These are phyloP conservation scores for Enchytraeus crypticus DNA, from an alignment of 2,888 invertebrate species.

Conservation along the genomic window DNA sequence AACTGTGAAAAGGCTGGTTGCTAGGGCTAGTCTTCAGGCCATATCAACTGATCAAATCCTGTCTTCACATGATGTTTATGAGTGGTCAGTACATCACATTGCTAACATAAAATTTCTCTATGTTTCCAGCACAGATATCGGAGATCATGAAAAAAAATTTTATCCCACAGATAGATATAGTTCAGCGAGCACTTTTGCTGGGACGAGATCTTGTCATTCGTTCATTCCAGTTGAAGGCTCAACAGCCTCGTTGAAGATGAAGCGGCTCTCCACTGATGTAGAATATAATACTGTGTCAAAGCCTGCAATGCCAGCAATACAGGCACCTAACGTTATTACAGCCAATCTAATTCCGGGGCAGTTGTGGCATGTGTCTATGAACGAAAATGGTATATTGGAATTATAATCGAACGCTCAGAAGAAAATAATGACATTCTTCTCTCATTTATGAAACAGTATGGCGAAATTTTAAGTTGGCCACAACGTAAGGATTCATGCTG, in stretches of 20 bases:
- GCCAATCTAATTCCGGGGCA: not conserved
- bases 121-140: not conserved
- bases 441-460: not conserved
- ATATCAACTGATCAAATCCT: conserved; percentile 1
- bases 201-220: not conserved
- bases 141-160: not conserved
- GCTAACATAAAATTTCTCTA: conserved; percentile 1
- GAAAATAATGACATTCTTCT: not conserved
- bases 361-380: conserved; percentile 4
- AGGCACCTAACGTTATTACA: not conserved
- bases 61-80: not conserved
- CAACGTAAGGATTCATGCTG: conserved; percentile 1
- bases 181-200: not conserved
- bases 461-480: not conserved
- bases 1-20: conserved; percentile 11
- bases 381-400: conserved; percentile 4
- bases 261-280: not conserved
- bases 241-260: not conserved
- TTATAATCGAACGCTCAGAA: not conserved
- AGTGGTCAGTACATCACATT: not conserved
- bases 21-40: conserved; percentile 12
- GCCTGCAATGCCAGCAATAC: not conserved
- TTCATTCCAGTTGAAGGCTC: conserved; percentile 2
- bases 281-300: not conserved
- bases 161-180: not conserved